Evolutionary conservation across 2,797 vertebrate species (phyloP).

Genomic region (Prunella strophiata): DNA sequence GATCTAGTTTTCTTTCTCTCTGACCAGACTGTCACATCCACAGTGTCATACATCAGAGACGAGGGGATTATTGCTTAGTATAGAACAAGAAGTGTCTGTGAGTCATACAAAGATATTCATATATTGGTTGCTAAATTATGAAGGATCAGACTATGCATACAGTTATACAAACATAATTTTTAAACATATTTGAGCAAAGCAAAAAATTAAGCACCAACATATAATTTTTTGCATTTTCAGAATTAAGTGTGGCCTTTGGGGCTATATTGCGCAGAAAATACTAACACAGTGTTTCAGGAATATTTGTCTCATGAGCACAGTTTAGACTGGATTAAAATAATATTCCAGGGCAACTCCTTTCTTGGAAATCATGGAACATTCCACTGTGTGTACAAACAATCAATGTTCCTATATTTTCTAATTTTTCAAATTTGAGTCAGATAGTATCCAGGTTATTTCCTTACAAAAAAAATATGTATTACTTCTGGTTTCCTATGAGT

Average conservation of each 20-base stretch:
- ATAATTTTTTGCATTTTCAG: background rate
- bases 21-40: background rate
- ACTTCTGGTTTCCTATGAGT: background rate
- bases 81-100: background rate
- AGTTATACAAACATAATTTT: background rate
- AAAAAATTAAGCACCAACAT: background rate
- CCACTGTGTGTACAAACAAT: background rate
- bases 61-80: background rate
- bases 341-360: background rate
- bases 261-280: background rate
- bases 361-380: background rate
- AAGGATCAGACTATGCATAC: background rate
- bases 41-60: background rate
- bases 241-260: background rate
- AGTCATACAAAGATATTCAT: accelerated
- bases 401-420: background rate
- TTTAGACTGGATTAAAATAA: background rate
- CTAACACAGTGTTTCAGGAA: background rate
- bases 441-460: background rate
- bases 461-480: background rate
- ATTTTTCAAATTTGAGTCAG: background rate
- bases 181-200: background rate
- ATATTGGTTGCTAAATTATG: background rate
- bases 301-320: background rate
- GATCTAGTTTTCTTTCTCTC: background rate